phyloP scores from a whole-genome alignment of 2,113 vertebrate species.

The Falco punctatus region DNA sequence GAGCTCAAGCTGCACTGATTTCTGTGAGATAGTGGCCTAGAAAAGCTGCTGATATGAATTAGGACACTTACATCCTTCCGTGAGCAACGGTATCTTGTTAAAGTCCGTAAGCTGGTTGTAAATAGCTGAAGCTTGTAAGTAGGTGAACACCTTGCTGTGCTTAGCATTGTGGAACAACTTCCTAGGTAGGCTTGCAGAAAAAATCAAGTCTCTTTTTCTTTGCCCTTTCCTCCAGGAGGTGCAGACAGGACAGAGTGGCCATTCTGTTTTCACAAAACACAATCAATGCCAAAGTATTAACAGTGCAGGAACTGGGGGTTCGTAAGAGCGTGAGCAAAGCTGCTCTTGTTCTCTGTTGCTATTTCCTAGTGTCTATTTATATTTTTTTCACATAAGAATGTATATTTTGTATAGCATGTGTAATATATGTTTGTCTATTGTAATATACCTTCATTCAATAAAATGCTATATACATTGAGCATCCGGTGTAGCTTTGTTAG shows the following conservation, averaged over 20 bases:
- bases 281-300: conserved; percentile 12
- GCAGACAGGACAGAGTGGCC: not conserved
- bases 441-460: conserved; percentile 74
- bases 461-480: conserved; percentile 46
- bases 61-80: not conserved
- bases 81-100: not conserved
- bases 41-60: not conserved
- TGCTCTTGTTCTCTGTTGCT: conserved; percentile 25
- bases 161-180: not conserved
- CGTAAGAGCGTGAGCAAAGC: not conserved
- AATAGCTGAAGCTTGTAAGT: not conserved
- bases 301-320: not conserved
- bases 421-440: conserved; percentile 74
- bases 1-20: not conserved
- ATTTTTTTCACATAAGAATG: conserved; percentile 78
- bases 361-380: conserved; percentile 71
- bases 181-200: not conserved
- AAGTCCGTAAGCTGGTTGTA: not conserved
- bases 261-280: not conserved
- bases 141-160: not conserved
- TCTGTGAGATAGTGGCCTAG: not conserved
- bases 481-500: not conserved
- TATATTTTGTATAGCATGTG: conserved; percentile 82
- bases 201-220: not conserved
- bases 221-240: not conserved